Evolutionary conservation across 2,113 vertebrate species (phyloP), one percentile per base, ranked within the genome.

Genomic region (Hypanus sabinus): DNA sequence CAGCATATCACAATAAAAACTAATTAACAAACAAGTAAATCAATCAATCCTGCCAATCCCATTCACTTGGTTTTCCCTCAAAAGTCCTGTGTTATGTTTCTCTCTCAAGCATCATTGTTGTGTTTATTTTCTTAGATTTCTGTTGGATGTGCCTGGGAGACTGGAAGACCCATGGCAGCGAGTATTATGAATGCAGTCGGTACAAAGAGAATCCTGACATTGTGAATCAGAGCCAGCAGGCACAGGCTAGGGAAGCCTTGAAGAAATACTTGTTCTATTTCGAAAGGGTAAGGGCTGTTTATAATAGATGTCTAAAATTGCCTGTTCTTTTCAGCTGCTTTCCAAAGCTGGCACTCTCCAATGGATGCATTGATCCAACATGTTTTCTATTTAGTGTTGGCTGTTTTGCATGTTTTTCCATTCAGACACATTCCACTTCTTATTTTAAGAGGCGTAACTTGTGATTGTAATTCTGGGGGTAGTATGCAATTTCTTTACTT

Each of bases 201-300:
- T 99, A 99, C 97, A 99, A 99, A 97, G 99, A 99, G 96, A 99
- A 99, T 96, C 99, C 99, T 55, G 99, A 99, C 96, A 99, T 99
- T 95, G 99, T 99, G 96, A 99, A 99, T 97, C 99, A 99, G 97
- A 99, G 99, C 96, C 99, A 99, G 96, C 99, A 99, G 97, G 99
- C 99, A 95, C 99, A 99, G 96, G 99, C 98, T 96, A 97, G 99
- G 95, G 99, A 99, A 96, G 99, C 99, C 94, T 98, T 99, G 95
- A 99, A 99, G 97, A 99, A 99, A 97, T 99, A 99, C 97, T 97
- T 99, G 96, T 99, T 99, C 98, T 99, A 99, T 97, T 99, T 99
- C 96, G 99, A 99, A 97, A 98, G 99, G 98, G 99, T 99, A 96
- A 96, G 98, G 95, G 73, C 6, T 68, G 0, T 27, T 38, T 71